Evolutionary conservation across 2,797 vertebrate genomes (phyloP).

Genomic region (Orientallactaga sibirica): DNA sequence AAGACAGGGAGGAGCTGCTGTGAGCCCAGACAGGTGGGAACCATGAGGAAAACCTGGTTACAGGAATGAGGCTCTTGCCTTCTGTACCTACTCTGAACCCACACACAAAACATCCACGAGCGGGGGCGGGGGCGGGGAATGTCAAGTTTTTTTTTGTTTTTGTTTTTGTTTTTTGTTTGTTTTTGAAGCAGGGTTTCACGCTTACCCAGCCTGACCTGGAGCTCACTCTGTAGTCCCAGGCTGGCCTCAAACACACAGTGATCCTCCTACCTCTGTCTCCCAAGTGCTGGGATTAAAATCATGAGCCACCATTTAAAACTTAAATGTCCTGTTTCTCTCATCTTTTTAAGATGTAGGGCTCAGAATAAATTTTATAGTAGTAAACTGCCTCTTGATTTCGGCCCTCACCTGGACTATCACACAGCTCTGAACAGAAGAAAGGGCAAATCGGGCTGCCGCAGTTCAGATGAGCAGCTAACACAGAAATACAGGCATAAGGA

Average conservation of each 20-base stretch:
- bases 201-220: too few relatives aligned
- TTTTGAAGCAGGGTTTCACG: too few relatives aligned
- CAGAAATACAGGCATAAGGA: not conserved
- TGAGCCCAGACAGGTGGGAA: rapidly evolving
- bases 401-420: not conserved
- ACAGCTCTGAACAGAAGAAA: not conserved
- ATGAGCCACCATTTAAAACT: too few relatives aligned
- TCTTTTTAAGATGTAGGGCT: not conserved
- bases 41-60: not conserved
- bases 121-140: not conserved
- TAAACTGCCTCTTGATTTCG: not conserved
- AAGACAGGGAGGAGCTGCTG: too few relatives aligned
- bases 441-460: not conserved
- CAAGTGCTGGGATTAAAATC: too few relatives aligned
- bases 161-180: too few relatives aligned
- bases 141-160: not conserved
- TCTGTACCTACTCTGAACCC: not conserved
- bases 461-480: not conserved
- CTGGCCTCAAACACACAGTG: too few relatives aligned
- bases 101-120: not conserved
- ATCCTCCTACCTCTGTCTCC: too few relatives aligned
- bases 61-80: rapidly evolving
- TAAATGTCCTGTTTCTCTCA: not conserved
- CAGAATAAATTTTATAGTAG: not conserved
- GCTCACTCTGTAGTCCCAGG: too few relatives aligned